Evolutionary conservation across 2,113 vertebrate species (phyloP).

Genomic region (Ascaphus truei): DNA sequence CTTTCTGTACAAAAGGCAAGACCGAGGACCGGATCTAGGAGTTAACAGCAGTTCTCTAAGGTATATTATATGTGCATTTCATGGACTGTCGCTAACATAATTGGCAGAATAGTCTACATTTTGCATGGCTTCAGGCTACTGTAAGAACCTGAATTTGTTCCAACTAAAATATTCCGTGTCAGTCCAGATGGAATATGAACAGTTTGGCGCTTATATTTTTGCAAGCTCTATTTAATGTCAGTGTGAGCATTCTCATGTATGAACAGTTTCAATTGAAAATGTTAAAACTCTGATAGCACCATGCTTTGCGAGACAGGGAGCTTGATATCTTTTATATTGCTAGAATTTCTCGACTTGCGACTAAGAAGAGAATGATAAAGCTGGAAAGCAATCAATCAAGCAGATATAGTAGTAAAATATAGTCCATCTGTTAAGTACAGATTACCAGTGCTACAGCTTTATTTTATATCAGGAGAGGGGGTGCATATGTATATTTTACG

Average conservation of each 20-base stretch:
- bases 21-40: not conserved
- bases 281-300: not conserved
- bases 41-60: not conserved
- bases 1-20: not conserved
- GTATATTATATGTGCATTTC: conserved; percentile 12
- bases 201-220: not conserved
- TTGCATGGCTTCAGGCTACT: not conserved
- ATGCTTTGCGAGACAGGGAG: not conserved
- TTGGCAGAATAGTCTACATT: conserved; percentile 1
- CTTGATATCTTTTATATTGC: not conserved
- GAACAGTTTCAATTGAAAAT: conserved; percentile 31
- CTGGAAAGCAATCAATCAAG: conserved; percentile 8
- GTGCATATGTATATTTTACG: too few relatives aligned
- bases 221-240: conserved; percentile 5
- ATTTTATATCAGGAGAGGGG: too few relatives aligned
- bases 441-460: conserved; percentile 19
- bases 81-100: not conserved
- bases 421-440: conserved; percentile 35
- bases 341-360: too few relatives aligned
- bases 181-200: not conserved
- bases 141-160: not conserved
- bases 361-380: not conserved
- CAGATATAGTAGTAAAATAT: conserved; percentile 3
- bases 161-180: conserved; percentile 19
- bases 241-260: not conserved